Evolutionary conservation across 2,113 vertebrate genomes (phyloP), one percentile per base, ranked within the genome.

Genomic region (Psilopogon haemacephalus): DNA sequence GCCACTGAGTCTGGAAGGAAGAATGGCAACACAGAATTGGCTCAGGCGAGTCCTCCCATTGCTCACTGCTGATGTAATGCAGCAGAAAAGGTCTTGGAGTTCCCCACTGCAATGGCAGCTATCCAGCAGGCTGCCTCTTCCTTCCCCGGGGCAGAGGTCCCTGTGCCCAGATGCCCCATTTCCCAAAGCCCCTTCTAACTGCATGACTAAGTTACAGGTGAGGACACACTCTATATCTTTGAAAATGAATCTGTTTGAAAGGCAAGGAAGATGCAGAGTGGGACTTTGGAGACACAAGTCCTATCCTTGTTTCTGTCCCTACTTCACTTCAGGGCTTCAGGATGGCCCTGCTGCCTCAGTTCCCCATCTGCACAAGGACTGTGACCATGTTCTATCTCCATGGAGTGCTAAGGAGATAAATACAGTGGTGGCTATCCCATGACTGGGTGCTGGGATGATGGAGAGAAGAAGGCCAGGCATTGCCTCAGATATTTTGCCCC

Each of bases 1-100:
- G 94, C 93, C 96, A 93, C 83, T 48, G 92, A 65, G 70, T 81
- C 94, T 95, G 84, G 89, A 76, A 93, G 91, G 93, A 93, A 91
- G 86, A 80, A 83, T 88, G 91, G 88, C 84, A 89, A 76, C 70
- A 70, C 81, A 56, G 14, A 79, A 12, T 38, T 94, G 91, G 89
- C 93, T 95, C 68, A 76, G 48, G 48, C 30, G 86, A 94, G 82
- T 92, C 74, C 70, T 67, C 26, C 86, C 79, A 54, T 92, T 91
- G 60, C 89, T 94, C 38, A 2, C n/a, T 56, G 89, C 38, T 95
- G 93, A 83, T 70, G 74, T 76, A 87, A 91, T 76, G 64, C 68
- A 83, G 64, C 84, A 70, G 81, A 82, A 76, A 75, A 70, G 38
- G 71, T 59, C 84, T 78, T 73, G 84, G 91, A 90, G 40, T 64